Evolutionary conservation across 2,797 vertebrate genomes (phyloP), one percentile per base, ranked within the genome.

Genomic region (Pogoniulus pusillus): DNA sequence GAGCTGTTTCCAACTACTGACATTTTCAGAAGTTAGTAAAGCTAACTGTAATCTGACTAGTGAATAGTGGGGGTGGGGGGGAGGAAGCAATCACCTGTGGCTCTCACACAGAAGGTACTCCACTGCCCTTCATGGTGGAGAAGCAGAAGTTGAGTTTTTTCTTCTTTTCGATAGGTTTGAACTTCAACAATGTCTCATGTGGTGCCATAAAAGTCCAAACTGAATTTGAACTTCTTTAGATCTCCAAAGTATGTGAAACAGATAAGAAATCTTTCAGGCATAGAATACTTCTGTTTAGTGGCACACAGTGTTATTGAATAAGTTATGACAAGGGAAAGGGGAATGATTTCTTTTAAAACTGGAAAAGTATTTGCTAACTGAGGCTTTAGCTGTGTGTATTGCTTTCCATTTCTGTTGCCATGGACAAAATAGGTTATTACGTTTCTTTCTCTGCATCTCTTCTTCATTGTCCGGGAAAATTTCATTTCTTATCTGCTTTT

Each of bases 201-300:
- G 47, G 43, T 54, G 55, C 34, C 12, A 12, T 81, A 10, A 77
- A 77, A 68, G 88, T 82, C 16, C n/a, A 87, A 76, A 39, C 49
- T 37, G 11, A 74, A 86, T 89, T 90, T 95, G 73, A 93, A 86
- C 75, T 93, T 93, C 71, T 32, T 34, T 57, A 87, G n/a, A 51
- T 76, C 54, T 63, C 63, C 47, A 41, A 39, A n/a, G n/a, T n/a
- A n/a, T 5, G 16, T 1, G 1, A 74, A 75, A n/a, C n/a, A 80
- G n/a, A n/a, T n/a, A 77, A 85, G 10, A 70, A 86, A 19, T 64
- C 9, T 60, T 69, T 45, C 37, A 75, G 10, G 23, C 22, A 30
- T 16, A 47, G 55, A 41, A 17, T 49, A 30, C 14, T 85, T 65
- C 41, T 62, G 12, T 74, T 75, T 89, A 30, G 54, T 85, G 58